Conservation (phyloP, 2,888 invertebrate genomes). For the Dynastes hyllus region DNA sequence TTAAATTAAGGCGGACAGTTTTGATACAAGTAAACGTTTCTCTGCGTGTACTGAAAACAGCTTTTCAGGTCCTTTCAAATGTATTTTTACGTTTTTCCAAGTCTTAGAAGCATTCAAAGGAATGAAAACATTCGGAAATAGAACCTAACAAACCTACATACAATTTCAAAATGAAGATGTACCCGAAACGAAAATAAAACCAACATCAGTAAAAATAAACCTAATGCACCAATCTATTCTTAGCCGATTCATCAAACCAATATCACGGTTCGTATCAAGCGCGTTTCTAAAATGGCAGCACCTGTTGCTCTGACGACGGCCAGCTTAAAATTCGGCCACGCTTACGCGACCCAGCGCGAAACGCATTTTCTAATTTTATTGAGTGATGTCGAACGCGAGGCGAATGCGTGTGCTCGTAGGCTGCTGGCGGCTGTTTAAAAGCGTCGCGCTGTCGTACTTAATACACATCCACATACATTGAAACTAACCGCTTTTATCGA, state of each 20-base stretch:
- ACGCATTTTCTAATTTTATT: slow-evolving; percentile 29
- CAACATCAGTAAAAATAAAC: slow-evolving; percentile 14
- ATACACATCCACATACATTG: not conserved
- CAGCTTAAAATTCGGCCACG: not conserved
- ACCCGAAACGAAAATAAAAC: slow-evolving; percentile 20
- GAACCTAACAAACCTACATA: not conserved
- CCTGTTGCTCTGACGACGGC: slow-evolving; percentile 19
- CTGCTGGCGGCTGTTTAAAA: not conserved
- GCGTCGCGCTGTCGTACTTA: not conserved
- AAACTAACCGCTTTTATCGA: not conserved
- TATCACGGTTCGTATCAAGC: slow-evolving; percentile 16
- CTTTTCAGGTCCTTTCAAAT: too few relatives aligned
- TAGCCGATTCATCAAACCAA: slow-evolving; percentile 26
- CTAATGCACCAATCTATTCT: slow-evolving; percentile 3
- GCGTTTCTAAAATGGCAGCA: slow-evolving; percentile 25
- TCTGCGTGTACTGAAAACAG: too few relatives aligned
- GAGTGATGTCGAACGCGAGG: not conserved
- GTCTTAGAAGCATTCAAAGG: too few relatives aligned
- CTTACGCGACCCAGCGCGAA: not conserved
- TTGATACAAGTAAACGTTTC: too few relatives aligned
- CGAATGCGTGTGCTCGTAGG: not conserved
- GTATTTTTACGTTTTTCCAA: too few relatives aligned
- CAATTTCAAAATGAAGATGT: not conserved
- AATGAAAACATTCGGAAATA: too few relatives aligned
- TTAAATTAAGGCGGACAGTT: too few relatives aligned